Conservation (phyloP, 2,888 invertebrate genomes). For the Nephrocerus scutellatus region DNA sequence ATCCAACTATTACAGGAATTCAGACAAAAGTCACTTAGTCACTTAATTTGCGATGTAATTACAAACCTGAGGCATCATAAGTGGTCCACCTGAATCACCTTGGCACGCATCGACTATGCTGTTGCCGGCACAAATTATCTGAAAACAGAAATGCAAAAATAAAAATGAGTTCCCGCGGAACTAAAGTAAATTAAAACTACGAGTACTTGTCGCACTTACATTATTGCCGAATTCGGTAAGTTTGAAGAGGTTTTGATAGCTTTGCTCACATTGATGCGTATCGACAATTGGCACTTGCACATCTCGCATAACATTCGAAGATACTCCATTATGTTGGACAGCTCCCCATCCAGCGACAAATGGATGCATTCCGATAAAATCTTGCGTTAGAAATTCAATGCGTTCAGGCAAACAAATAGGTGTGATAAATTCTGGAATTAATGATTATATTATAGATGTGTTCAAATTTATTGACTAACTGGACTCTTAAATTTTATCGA, state of each 20-base stretch:
- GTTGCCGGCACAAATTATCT: constrained; percentile 46
- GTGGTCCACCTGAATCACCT: constrained; percentile 47
- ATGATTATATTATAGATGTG: no score
- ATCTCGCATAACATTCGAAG: constrained; percentile 48
- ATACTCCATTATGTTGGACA: constrained; percentile 44
- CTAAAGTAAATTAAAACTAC: neutral
- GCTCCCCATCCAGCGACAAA: constrained; percentile 79
- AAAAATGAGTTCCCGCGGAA: neutral
- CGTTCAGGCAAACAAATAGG: constrained; percentile 72
- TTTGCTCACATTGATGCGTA: constrained; percentile 45
- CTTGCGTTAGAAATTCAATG: constrained; percentile 29
- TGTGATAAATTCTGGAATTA: constrained; percentile 56
- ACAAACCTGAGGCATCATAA: constrained; percentile 44
- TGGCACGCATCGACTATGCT: constrained; percentile 42
- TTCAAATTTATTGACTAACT: no score
- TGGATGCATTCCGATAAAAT: constrained; percentile 52
- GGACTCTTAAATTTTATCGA: no score
- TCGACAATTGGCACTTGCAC: constrained; percentile 46
- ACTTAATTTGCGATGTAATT: no score
- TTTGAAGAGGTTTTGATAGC: constrained; percentile 41
- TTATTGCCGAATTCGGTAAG: constrained; percentile 31
- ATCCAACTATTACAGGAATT: no score
- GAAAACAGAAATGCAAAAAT: constrained; percentile 4
- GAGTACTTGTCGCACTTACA: constrained; percentile 23
- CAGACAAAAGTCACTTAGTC: no score